These are phyloP conservation scores for Pithys albifrons DNA, from an alignment of 2,113 vertebrate species.

Conservation along the genomic window DNA sequence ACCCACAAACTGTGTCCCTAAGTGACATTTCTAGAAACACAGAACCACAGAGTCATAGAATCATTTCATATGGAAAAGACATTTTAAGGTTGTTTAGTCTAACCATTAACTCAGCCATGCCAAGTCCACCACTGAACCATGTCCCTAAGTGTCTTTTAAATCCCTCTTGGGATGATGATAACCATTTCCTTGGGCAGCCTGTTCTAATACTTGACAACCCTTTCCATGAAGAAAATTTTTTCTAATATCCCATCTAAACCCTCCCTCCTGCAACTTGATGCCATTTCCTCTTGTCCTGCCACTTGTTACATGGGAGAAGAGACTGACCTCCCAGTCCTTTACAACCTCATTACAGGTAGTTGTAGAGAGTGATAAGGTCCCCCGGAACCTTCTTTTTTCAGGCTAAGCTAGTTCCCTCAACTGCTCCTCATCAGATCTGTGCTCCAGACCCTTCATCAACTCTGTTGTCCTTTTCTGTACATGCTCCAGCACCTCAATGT, in stretches of 20 bases:
- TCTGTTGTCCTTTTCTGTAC: neutral
- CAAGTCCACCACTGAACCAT: neutral
- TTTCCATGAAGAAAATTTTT: neutral
- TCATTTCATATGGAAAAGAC: neutral
- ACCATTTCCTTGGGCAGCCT: neutral
- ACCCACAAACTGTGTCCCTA: neutral
- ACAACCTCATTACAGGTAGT: neutral
- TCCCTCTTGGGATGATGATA: neutral
- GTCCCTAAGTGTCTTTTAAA: neutral
- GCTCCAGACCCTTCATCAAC: neutral
- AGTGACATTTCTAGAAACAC: neutral
- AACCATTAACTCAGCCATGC: neutral
- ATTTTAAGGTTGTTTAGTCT: neutral
- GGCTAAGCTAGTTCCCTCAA: neutral
- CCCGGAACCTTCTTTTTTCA: neutral
- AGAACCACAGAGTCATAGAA: neutral
- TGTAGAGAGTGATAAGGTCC: neutral
- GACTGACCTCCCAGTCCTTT: neutral
- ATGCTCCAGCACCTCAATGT: neutral
- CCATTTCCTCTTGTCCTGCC: neutral
- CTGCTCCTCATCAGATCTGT: neutral
- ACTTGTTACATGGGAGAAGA: neutral
- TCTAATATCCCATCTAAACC: neutral
- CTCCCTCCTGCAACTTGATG: neutral
- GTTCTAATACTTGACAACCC: neutral